Evolutionary conservation across 2,113 vertebrate genomes (phyloP).

Genomic region (Macrotis lagotis): DNA sequence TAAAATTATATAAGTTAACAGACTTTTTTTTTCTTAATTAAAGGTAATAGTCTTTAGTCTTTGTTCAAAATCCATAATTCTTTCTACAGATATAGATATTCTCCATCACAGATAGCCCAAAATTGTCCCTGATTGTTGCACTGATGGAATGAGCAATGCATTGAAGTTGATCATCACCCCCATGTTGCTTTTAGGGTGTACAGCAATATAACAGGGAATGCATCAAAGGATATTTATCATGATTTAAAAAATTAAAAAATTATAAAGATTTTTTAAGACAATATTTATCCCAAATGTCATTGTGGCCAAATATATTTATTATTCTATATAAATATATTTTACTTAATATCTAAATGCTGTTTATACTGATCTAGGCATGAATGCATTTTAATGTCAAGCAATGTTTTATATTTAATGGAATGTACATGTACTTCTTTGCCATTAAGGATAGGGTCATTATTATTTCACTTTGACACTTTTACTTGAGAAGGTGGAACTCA

Average conservation of each 20-base stretch:
- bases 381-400: neutral
- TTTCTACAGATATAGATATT: too few relatives aligned
- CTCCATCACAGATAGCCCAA: too few relatives aligned
- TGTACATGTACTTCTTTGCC: neutral
- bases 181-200: too few relatives aligned
- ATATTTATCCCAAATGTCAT: neutral
- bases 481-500: neutral
- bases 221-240: neutral
- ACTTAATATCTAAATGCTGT: neutral
- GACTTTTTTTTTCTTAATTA: too few relatives aligned
- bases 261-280: constrained; percentile 22
- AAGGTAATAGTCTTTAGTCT: too few relatives aligned
- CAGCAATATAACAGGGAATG: neutral
- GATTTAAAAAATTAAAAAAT: constrained; percentile 3
- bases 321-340: neutral
- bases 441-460: neutral
- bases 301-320: neutral
- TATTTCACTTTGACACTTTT: neutral
- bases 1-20: too few relatives aligned
- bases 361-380: neutral
- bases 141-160: too few relatives aligned
- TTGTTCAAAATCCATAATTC: too few relatives aligned
- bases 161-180: too few relatives aligned
- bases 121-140: too few relatives aligned
- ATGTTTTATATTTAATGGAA: neutral